Percentiles rank a stretch among this genome's conserved stretches.
phyloP scores from a whole-genome alignment of 2,113 vertebrate species.

The Philantomba maxwellii region DNA sequence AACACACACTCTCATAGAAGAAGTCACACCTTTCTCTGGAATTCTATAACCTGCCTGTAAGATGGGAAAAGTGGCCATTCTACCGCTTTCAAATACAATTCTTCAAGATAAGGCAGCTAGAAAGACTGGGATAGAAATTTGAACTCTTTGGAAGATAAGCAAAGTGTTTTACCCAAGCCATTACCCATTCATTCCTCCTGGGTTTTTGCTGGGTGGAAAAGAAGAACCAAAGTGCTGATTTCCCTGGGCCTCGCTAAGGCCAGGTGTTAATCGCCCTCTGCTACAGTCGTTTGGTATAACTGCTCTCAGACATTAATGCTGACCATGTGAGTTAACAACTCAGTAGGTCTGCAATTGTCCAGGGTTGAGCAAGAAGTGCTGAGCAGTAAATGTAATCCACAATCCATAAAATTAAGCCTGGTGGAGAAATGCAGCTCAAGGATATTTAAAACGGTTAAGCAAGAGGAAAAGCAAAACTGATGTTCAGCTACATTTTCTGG shows the following conservation, averaged over 20 bases:
- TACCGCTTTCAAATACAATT: background rate
- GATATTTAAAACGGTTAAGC: constrained; percentile 62
- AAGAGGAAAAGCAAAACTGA: constrained; percentile 51
- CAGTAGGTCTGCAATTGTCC: constrained; percentile 37
- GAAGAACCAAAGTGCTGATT: constrained; percentile 53
- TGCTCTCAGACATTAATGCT: constrained; percentile 35
- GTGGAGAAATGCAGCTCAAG: constrained; percentile 59
- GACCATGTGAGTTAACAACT: constrained; percentile 60
- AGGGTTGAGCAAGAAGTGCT: constrained; percentile 56
- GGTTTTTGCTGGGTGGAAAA: constrained; percentile 22
- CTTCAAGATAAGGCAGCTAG: background rate
- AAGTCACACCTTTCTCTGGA: background rate
- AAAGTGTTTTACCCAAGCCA: constrained; percentile 10
- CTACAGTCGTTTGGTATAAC: constrained; percentile 7
- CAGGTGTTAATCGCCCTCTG: constrained; percentile 40
- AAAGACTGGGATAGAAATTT: background rate
- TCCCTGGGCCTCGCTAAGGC: background rate
- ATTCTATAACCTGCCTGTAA: background rate
- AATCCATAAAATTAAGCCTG: constrained; percentile 67
- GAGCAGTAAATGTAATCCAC: constrained; percentile 68
- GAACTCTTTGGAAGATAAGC: constrained; percentile 4
- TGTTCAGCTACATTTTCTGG: constrained; percentile 60
- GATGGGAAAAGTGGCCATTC: background rate
- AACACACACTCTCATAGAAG: background rate
- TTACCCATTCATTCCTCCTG: background rate